Evolutionary conservation across 2,797 vertebrate genomes (phyloP).

Genomic region (Malacoraja senta): DNA sequence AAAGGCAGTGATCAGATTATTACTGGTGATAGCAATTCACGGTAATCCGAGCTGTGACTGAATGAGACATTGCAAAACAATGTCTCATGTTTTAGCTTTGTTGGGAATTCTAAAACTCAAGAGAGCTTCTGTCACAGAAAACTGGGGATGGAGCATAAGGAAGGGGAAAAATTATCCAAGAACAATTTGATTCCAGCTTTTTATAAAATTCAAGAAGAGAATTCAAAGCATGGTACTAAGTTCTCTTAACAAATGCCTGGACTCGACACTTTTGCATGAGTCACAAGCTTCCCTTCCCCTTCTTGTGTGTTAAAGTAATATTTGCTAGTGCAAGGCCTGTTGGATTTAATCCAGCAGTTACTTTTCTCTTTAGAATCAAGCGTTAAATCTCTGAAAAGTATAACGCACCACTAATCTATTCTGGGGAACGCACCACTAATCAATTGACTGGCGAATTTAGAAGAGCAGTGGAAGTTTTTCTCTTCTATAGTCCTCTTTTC

Average conservation of each 20-base stretch:
- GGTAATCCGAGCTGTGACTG: background rate
- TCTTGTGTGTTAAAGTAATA: background rate
- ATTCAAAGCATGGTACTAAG: background rate
- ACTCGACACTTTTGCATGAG: background rate
- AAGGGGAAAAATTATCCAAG: background rate
- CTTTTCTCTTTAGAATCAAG: background rate
- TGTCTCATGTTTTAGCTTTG: background rate
- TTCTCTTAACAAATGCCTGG: background rate
- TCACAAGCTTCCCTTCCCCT: background rate
- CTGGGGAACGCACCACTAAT: background rate
- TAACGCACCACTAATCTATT: background rate
- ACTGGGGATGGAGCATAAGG: background rate
- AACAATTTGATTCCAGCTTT: background rate
- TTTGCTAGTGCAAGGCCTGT: too few species aligned
- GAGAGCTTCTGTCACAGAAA: background rate
- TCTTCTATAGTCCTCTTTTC: background rate
- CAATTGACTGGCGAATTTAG: background rate
- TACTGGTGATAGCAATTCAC: background rate
- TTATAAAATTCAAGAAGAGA: background rate
- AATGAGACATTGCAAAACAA: background rate
- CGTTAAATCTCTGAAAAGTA: too few species aligned
- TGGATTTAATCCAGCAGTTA: background rate
- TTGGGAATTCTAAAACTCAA: background rate
- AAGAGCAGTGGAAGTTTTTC: background rate
- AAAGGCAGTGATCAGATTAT: background rate